These are phyloP conservation scores for Alosa sapidissima DNA, from an alignment of 2,797 vertebrate species.

Conservation along the genomic window DNA sequence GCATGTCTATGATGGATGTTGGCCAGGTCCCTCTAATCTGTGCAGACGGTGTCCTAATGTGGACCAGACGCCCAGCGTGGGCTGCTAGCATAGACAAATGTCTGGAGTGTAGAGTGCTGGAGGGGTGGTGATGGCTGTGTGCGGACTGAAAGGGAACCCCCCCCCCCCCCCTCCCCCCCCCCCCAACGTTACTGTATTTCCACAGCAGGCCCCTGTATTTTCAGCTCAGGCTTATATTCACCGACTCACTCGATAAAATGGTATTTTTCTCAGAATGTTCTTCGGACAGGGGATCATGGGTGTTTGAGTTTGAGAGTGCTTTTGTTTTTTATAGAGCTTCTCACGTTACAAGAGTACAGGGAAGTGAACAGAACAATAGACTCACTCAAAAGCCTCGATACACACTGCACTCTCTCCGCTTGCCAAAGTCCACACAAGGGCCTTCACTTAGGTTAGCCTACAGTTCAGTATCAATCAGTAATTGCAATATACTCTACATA, in stretches of 20 bases:
- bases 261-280: not conserved
- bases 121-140: not conserved
- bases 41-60: not conserved
- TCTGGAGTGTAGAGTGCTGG: not conserved
- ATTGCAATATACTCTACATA: not conserved
- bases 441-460: not conserved
- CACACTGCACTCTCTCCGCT: conserved; percentile 14
- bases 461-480: not conserved
- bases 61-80: not conserved
- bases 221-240: not conserved
- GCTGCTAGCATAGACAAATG: not conserved
- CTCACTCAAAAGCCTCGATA: not conserved
- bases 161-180: not conserved
- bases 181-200: not conserved
- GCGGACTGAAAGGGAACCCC: not conserved
- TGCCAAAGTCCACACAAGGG: conserved; percentile 10
- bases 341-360: not conserved
- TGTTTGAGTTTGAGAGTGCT: not conserved
- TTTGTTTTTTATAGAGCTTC: not conserved
- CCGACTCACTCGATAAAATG: not conserved
- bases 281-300: not conserved
- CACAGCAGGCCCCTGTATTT: not conserved
- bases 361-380: not conserved
- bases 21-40: not conserved
- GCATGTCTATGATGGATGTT: not conserved